Conservation (phyloP, 1,140 invertebrate genomes). For the Onthophagus taurus region DNA sequence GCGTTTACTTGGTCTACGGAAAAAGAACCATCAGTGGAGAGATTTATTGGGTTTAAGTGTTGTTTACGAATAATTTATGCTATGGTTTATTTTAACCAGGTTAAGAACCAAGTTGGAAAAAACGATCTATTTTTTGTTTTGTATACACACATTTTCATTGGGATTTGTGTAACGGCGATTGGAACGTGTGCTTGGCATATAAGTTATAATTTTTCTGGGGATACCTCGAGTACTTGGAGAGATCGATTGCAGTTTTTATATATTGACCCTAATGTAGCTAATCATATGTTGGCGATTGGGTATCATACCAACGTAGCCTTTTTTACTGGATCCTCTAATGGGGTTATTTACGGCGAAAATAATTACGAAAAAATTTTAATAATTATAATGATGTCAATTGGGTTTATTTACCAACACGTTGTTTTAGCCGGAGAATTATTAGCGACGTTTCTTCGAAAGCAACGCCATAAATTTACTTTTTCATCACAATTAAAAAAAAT, state of each 20-base stretch:
- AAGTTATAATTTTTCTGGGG: neutral
- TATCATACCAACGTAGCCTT: neutral
- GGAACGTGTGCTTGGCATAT: neutral
- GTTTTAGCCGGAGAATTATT: constrained; percentile 2
- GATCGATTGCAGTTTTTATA: neutral
- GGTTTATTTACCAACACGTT: constrained; percentile 6
- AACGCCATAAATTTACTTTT: constrained; percentile 6
- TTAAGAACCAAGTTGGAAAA: neutral
- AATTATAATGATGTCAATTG: constrained; percentile 1
- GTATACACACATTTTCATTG: neutral
- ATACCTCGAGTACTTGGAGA: neutral
- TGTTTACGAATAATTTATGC: neutral
- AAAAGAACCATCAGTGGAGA: neutral
- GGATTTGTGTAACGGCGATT: neutral
- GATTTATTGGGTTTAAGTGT: neutral
- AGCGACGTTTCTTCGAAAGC: neutral
- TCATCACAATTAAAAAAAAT: constrained; percentile 3
- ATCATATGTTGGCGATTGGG: neutral
- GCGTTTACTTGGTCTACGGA: neutral
- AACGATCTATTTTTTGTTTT: neutral
- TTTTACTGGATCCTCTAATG: neutral
- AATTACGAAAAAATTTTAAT: constrained; percentile 2
- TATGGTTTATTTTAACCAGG: constrained; percentile 2
- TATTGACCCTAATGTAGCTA: neutral
- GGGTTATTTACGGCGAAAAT: neutral